Base-by-base conservation (phyloP, 2,797 vertebrate genomes). In the Synanceia verrucosa region DNA sequence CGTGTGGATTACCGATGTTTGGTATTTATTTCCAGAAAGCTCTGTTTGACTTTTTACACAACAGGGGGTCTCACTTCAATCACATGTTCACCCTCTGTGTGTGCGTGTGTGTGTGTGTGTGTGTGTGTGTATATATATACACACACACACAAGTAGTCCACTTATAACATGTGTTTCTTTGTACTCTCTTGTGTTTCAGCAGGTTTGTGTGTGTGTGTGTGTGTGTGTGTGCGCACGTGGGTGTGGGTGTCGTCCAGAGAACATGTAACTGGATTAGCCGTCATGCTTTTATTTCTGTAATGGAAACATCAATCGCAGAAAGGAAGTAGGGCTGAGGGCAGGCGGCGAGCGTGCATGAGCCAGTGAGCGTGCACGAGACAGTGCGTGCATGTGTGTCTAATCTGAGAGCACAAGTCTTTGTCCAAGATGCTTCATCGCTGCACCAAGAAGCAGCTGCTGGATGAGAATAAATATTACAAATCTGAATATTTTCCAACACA, bases 241-340 rank as follows among this genome's bases (percentile, higher is more conserved):
- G 86, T 70, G 75, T 72, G 66, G 34, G 79, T 82, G 83, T 85
- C 37, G 88, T 90, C 90, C 88, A 88, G 85, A 86, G 88, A 89
- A 89, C 86, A 88, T 83, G 65, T 91, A 91, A 91, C 73, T 75
- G 91, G 91, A 91, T 92, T 91, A 91, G 81, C 53, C 63, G 73
- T 88, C 89, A 91, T 85, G 90, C 88, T 91, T 90, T 90, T 91
- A 92, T 92, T 91, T 89, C 85, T 91, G 91, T 91, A 89, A 91
- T 91, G 85, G 89, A 91, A 89, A 89, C 84, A 90, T 88, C 88
- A 83, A 82, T 76, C 82, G 73, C 65, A 65, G 71, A 86, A 80
- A 87, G 80, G 83, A 89, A 89, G 86, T 83, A 82, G 86, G 81
- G 76, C 86, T 87, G 78, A 83, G 86, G 76, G 66, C 83, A 76